Base-by-base conservation (phyloP, 2,113 vertebrate species). In the Chlorocebus sabaeus region DNA sequence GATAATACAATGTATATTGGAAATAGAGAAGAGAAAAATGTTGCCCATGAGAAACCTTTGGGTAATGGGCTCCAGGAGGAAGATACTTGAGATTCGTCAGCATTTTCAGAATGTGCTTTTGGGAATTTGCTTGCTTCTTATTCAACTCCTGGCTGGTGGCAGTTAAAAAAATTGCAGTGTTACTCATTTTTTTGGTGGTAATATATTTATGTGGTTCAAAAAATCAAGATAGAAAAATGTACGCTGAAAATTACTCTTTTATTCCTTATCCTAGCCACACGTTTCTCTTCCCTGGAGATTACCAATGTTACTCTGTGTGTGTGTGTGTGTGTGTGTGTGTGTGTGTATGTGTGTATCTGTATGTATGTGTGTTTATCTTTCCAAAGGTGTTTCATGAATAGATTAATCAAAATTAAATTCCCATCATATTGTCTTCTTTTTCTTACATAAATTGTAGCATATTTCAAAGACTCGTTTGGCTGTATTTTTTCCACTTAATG, bases 371-470 rank as follows among this genome's bases (percentile, higher is more conserved):
- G 25, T 90, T 11, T 81, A 38, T 82, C 52, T 93, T 96, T 93
- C 35, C 52, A 75, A 68, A 83, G n/a, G 4, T 84, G 38, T 78
- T 75, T 95, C 52, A 89, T 81, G 43, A 35, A 2, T 88, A 59
- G 78, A 80, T 92, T 50, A 96, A 93, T 96, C 67, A 70, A 86
- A 83, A 93, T 97, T 59, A 70, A 82, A 79, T 91, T 83, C 22
- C 73, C 43, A 20, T 82, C 82, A 27, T 43, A 0, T 55, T 80
- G 14, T 76, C 22, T 73, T 84, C 73, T 83, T 72, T 96, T 38
- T 79, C 17, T 78, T 48, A 22, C 32, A 40, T 23, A 92, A 90
- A 85, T 43, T 55, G 20, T 55, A 88, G 8, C 68, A 38, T 72
- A 85, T 73, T 72, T 57, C 17, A 87, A 14, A 87, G 75, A 48